A percentile compares a stretch with the other conserved stretches of the same genome.
phyloP scores from a whole-genome alignment of 2,113 vertebrate species.

The Oxyura jamaicensis region DNA sequence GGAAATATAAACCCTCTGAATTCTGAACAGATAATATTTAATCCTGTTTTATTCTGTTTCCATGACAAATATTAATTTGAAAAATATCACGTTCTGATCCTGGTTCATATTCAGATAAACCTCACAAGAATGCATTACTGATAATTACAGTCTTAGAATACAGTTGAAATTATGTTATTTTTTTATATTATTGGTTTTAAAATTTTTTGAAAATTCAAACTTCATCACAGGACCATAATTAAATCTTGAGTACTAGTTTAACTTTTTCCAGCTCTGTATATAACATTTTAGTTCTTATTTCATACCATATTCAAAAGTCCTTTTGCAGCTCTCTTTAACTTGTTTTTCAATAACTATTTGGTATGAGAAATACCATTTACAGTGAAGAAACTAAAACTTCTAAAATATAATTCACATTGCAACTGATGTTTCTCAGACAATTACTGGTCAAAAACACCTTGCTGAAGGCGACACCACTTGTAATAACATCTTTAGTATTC shows the following conservation, averaged over 20 bases:
- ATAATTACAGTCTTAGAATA: not conserved
- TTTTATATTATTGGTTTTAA: not conserved
- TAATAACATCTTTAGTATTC: not conserved
- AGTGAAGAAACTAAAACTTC: conserved; percentile 18
- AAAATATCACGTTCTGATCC: not conserved
- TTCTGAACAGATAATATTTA: not conserved
- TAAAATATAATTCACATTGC: not conserved
- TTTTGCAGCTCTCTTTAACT: not conserved
- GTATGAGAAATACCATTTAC: not conserved
- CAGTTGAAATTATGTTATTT: not conserved
- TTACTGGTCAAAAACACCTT: not conserved
- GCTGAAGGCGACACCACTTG: not conserved
- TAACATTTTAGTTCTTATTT: not conserved
- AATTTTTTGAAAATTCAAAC: not conserved
- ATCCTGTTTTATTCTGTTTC: not conserved
- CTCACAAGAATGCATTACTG: not conserved
- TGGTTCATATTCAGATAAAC: not conserved
- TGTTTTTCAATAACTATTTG: not conserved
- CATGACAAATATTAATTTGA: not conserved
- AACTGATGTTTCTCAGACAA: not conserved
- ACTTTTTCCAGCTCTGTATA: not conserved
- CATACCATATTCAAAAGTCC: not conserved
- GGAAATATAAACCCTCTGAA: not conserved
- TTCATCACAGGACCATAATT: not conserved
- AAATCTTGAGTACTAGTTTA: not conserved